A percentile compares a stretch with the other conserved stretches of the same genome.
Evolutionary conservation across 2,113 vertebrate species (phyloP).

Genomic region (Odocoileus virginianus): DNA sequence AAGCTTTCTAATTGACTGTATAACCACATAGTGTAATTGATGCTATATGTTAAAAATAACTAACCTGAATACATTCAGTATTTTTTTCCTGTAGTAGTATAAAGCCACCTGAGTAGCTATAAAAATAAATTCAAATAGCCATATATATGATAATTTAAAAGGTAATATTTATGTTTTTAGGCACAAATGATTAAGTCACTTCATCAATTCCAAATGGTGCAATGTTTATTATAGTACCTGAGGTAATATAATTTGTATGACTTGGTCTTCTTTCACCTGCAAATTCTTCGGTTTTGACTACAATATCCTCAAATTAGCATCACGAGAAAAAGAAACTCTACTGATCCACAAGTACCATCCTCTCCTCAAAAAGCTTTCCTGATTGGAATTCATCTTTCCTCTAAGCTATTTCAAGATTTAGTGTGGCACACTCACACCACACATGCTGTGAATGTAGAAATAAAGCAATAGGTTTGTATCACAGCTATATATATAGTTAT

Average conservation of each 20-base stretch:
- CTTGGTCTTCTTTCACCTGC: not conserved
- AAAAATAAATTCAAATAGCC: not conserved
- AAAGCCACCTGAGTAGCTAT: constrained; percentile 3
- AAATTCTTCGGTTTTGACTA: not conserved
- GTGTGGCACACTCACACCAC: not conserved
- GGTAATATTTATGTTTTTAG: not conserved
- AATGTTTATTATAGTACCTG: not conserved
- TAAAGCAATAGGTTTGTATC: not conserved
- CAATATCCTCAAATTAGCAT: not conserved
- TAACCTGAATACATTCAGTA: not conserved
- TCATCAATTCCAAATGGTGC: not conserved
- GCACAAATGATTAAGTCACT: not conserved
- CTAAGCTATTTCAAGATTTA: not conserved
- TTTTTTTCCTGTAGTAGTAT: not conserved
- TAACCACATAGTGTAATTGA: not conserved
- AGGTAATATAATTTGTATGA: not conserved
- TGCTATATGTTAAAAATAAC: constrained; percentile 51
- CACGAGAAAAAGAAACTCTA: not conserved
- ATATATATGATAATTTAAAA: not conserved
- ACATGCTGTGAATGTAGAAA: not conserved
- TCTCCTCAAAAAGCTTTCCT: not conserved
- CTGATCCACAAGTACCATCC: not conserved
- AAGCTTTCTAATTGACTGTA: constrained; percentile 34
- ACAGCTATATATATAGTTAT: not conserved
- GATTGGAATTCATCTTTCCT: not conserved